Percentiles rank a stretch among this genome's conserved stretches.
These are phyloP conservation scores for Conops quadrifasciatus DNA, from an alignment of 2,888 invertebrate species.

Conservation along the genomic window DNA sequence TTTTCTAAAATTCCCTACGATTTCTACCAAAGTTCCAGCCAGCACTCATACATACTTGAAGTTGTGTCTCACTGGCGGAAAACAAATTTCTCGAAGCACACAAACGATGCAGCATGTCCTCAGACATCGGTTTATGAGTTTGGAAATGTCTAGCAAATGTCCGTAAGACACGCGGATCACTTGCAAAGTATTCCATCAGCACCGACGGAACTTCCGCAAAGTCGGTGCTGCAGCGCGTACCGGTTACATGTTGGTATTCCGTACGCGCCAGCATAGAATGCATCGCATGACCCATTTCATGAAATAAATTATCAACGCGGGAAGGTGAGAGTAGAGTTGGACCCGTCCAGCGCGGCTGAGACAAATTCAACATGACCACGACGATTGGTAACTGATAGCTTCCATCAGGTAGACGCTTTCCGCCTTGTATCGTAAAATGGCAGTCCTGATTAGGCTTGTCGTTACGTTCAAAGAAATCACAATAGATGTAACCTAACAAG, in stretches of 20 bases:
- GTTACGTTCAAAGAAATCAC: constrained; percentile 91
- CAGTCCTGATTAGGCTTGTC: constrained; percentile 98
- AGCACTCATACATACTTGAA: constrained; percentile 72
- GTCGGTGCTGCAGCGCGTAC: constrained; percentile 96
- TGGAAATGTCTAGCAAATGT: constrained; percentile 91
- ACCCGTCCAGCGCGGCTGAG: constrained; percentile 76
- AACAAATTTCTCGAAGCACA: constrained; percentile 89
- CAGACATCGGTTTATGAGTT: constrained; percentile 84
- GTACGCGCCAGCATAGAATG: constrained; percentile 98
- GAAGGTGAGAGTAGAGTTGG: constrained; percentile 84
- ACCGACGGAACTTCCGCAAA: constrained; percentile 99
- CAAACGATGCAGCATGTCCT: constrained; percentile 79
- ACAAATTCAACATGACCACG: constrained; percentile 89
- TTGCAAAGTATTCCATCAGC: constrained; percentile 97
- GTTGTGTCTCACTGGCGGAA: constrained; percentile 86
- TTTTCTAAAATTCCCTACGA: too few relatives aligned
- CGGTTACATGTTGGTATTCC: constrained; percentile 95
- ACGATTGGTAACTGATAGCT: constrained; percentile 91
- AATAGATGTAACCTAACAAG: constrained; percentile 91
- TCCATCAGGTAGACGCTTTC: constrained; percentile 79
- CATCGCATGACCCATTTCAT: constrained; percentile 99
- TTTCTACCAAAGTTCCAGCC: too few relatives aligned
- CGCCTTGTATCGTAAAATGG: constrained; percentile 98
- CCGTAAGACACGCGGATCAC: constrained; percentile 83
- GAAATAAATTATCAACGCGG: constrained; percentile 95